Base-by-base conservation (phyloP, 2,888 invertebrate genomes). In the Emmelina monodactyla region DNA sequence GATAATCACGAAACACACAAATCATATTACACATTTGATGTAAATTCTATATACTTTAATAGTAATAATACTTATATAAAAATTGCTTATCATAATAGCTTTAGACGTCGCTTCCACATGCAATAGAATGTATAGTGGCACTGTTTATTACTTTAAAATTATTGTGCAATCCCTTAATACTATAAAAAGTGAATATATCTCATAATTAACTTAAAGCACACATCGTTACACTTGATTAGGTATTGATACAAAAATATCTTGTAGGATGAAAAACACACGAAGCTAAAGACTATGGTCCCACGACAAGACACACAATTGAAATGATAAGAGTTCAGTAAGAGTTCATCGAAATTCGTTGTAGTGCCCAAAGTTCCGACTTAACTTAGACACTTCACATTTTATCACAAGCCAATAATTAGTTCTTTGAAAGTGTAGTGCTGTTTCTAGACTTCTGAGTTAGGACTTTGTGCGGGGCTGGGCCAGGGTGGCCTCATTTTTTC, bases 401-500 rank as follows among this genome's bases (percentile, higher is more conserved):
- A 10, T 11, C 5, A 25, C 9, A 4, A 9, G n/a, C 3, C 11
- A 7, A 25, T 25, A 25, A 19, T 37, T 42, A 47, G 51, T 50
- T 50, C 38, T 45, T 46, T 44, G 50, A 56, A 58, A 51, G 53
- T 62, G 57, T 53, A 53, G 43, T 50, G 49, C 45, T 34, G 44
- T 19, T 19, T 44, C 48, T 53, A 55, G 42, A 61, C 59, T 37
- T 57, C 58, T 47, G 51, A 52, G 55, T 58, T 57, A 30, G 66
- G 70, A 53, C 72, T 76, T 69, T 71, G 73, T 64, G 63, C 66
- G 42, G 68, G 62, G 45, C 63, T 62, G 7, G 72, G 71, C 72
- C 72, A 76, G 6, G 73, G 70, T 0, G 76, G 75, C 65, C 73
- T 56, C 55, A 66, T 62, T 45, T 72, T 73, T 62, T 78, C 76